Base-by-base conservation (phyloP, 2,888 invertebrate genomes). In the Apodemia zela region DNA sequence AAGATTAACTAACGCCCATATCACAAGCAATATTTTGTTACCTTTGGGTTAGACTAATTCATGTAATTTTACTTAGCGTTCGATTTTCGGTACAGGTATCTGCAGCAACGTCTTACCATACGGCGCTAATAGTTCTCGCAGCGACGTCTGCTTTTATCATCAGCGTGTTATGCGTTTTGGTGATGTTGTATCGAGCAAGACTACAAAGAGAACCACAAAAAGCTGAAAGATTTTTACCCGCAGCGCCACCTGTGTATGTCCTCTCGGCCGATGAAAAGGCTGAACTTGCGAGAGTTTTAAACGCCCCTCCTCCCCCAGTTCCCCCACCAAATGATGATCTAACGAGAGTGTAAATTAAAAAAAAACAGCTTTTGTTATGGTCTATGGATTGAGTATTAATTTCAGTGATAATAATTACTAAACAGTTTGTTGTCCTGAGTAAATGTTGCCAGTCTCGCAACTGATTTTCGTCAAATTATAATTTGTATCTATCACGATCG, bases 111-210 rank as follows among this genome's bases (percentile, higher is more conserved):
- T 94, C 95, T 0, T 96, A 96, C 76, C 96, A 96, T 78, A 94
- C 96, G 13, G 95, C 96, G 54, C 91, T 96, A 21, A 94, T 96
- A 72, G 95, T 96, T 17, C 89, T 96, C 62, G 96, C 95, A 29
- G 95, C 96, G 0, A 95, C 95, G 8, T 96, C 96, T 5, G 96
- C 96, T 0, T 96, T 96, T 76, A 93, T 96, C 64, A 95, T 96
- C 78, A 95, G 95, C 77, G 94, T 96, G 21, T 90, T 96, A 21
- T 94, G 95, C 35, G 94, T 96, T 4, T 92, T 96, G 15, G 93
- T 96, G 3, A 94, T 96, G 93, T 84, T 96, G 15, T 96, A 96
- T 80, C 93, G 95, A 13, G 92, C 93, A 13, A 81, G 89, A 66
- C 77, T 94, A 33, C 93, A 92, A 69, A 73, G 91, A 13, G 90